Evolutionary conservation across 2,113 vertebrate genomes (phyloP).

Genomic region (Eulemur macaco): DNA sequence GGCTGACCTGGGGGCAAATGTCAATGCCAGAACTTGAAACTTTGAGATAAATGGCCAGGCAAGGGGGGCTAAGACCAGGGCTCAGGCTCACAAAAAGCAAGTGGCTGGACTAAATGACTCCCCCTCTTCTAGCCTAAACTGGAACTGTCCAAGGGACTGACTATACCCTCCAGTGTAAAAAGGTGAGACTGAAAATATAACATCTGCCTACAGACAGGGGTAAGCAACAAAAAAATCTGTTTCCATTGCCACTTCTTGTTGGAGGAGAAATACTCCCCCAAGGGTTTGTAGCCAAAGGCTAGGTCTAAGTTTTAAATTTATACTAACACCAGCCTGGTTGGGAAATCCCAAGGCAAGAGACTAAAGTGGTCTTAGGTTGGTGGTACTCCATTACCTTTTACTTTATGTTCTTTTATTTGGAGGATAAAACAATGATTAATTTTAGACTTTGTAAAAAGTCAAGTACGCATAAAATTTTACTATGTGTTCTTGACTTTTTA

Average conservation of each 20-base stretch:
- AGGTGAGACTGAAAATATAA: not conserved
- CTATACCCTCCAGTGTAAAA: not conserved
- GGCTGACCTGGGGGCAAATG: not conserved
- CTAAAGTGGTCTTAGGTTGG: not conserved
- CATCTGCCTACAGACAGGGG: not conserved
- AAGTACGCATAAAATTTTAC: not conserved
- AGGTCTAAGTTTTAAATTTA: slow-evolving; percentile 6
- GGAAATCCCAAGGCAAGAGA: not conserved
- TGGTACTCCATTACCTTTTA: not conserved
- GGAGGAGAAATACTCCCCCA: not conserved
- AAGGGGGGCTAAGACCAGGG: not conserved
- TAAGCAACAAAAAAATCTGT: not conserved
- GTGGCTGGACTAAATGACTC: not conserved
- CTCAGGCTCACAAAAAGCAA: not conserved
- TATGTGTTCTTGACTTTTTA: not conserved
- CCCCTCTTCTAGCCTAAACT: not conserved
- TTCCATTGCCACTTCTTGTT: not conserved
- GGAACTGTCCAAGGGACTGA: not conserved
- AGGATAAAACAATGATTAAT: not conserved
- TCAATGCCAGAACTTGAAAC: not conserved
- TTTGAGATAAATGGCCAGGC: not conserved
- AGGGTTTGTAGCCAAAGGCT: not conserved
- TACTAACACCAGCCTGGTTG: not conserved
- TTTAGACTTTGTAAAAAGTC: slow-evolving; percentile 28
- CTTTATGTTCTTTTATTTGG: not conserved